These are phyloP conservation scores for Mactromeris polynyma DNA, from an alignment of 2,888 invertebrate genomes.

Conservation along the genomic window DNA sequence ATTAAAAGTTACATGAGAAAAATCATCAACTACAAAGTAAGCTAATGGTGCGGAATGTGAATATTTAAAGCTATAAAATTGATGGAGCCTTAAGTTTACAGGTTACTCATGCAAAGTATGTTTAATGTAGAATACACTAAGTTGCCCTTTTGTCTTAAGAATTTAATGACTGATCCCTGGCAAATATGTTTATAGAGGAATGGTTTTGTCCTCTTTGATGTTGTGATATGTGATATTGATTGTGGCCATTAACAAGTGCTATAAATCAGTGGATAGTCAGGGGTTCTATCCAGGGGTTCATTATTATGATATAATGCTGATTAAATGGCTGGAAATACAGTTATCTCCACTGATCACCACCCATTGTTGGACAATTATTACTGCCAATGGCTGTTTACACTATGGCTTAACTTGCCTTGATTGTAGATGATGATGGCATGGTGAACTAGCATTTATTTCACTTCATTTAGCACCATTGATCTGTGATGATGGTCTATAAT, in stretches of 20 bases:
- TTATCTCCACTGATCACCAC: conserved; percentile 33
- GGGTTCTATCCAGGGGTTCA: conserved; percentile 13
- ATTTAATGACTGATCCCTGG: conserved; percentile 1
- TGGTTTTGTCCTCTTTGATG: conserved; percentile 32
- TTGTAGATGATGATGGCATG: neutral
- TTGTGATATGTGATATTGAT: conserved; percentile 38
- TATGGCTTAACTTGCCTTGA: conserved; percentile 19
- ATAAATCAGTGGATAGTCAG: conserved; percentile 31
- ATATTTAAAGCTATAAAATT: neutral
- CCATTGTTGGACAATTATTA: conserved; percentile 26
- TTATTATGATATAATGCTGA: conserved; percentile 32
- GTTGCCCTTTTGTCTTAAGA: neutral
- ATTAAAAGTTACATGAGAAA: neutral
- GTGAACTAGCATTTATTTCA: neutral
- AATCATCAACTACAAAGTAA: neutral
- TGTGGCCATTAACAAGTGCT: conserved; percentile 13
- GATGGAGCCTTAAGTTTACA: neutral
- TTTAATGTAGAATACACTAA: neutral
- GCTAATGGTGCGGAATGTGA: neutral
- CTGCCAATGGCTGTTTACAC: conserved; percentile 19
- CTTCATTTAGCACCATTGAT: neutral
- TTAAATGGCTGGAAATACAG: conserved; percentile 17
- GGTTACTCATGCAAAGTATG: neutral
- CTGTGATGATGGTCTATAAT: neutral
- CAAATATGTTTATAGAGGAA: neutral